Base-by-base conservation (phyloP, 2,113 vertebrate species). In the Enhydra lutris region DNA sequence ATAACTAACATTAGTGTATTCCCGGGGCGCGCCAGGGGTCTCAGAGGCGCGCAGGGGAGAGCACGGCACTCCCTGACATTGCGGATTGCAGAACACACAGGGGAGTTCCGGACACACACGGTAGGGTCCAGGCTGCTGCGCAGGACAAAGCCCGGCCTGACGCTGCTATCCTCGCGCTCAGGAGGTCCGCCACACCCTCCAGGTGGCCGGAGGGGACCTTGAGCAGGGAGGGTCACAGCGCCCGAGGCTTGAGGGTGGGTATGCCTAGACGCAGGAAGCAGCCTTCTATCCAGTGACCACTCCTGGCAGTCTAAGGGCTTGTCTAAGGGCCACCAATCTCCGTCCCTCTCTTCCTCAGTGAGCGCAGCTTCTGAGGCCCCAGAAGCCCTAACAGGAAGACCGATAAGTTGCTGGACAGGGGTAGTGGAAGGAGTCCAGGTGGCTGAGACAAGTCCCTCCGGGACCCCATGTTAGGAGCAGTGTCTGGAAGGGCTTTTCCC, bases 121-220 rank as follows among this genome's bases (percentile, higher is more conserved):
- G 14, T 17, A 52, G 67, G 36, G 34, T 2, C 3, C 61, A 2
- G 61, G 26, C 36, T n/a, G 55, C 50, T 2, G 21, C 3, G 13
- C 7, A 3, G 26, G 10, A 47, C 39, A 0, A 45, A 59, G 29
- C 26, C 15, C 9, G 59, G n/a, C 34, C 1, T 1, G 1, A 13
- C 2, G 12, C 1, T 3, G 34, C 59, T 29, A 0, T 31, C 2
- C 1, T 52, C 1, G 4, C 47, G 82, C 10, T 57, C 1, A 1
- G 14, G 20, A 84, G 67, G 63, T 29, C 13, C 1, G 74, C 29
- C 80, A 78, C 81, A 78, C 86, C 67, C 6, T 10, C 34, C 63
- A 39, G 5, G 21, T 36, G 83, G 29, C 42, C 4, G 1, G n/a
- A 20, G 50, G 26, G 21, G 55, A 29, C n/a, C 14, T 21, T 0